Conservation (phyloP, 1,140 invertebrate species). For the Drosophila nebulosa region DNA sequence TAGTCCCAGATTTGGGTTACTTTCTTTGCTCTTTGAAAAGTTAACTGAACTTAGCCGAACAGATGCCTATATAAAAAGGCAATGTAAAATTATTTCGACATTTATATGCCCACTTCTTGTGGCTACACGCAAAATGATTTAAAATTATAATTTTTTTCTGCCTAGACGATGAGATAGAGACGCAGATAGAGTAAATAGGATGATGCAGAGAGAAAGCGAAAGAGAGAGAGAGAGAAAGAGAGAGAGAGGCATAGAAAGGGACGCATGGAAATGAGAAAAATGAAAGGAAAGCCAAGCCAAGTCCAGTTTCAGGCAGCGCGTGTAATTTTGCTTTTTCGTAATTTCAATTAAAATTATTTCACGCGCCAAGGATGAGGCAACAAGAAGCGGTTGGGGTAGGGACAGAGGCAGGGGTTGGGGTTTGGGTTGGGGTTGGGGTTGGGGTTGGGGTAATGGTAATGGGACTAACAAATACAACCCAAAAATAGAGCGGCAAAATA, state of each 20-base stretch:
- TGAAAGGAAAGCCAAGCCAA: slow-evolving; percentile 20
- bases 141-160: slow-evolving; percentile 63
- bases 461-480: background rate
- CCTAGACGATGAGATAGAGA: slow-evolving; percentile 1
- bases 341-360: slow-evolving; percentile 77
- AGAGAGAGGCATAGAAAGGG: background rate
- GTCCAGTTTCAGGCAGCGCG: slow-evolving; percentile 19
- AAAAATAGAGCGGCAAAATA: background rate
- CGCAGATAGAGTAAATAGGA: slow-evolving; percentile 1
- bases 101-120: slow-evolving; percentile 72
- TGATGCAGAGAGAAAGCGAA: background rate
- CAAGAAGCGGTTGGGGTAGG: no score
- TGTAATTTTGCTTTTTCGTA: slow-evolving; percentile 66
- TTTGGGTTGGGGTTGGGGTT: no score
- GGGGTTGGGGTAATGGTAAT: background rate
- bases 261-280: background rate
- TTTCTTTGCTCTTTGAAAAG: background rate
- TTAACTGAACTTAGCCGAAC: background rate
- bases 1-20: no score
- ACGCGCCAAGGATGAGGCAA: slow-evolving; percentile 32
- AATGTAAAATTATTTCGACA: slow-evolving; percentile 47
- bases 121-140: slow-evolving; percentile 67
- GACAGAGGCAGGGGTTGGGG: background rate
- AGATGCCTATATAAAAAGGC: slow-evolving; percentile 49
- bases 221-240: background rate